Base-by-base conservation (phyloP, 2,888 invertebrate genomes). In the Cynaeus angustus region DNA sequence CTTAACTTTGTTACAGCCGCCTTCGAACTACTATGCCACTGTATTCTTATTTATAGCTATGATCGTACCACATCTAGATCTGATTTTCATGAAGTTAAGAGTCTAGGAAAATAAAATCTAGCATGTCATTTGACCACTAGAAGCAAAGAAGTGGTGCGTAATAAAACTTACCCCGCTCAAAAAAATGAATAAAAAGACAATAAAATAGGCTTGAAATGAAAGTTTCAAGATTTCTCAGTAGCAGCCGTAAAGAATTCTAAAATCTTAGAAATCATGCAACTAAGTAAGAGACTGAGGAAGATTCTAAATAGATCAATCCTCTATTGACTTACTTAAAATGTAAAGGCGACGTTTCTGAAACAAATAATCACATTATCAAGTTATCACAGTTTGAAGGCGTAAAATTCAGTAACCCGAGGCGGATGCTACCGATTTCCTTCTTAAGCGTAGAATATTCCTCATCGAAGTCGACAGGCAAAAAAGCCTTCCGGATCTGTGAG, bases 341-440 rank as follows among this genome's bases (percentile, higher is more conserved):
- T 72, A 78, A 72, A 64, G 79, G 78, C 41, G 79, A 73, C 66
- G 78, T 73, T 75, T 79, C 79, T 79, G 79, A 79, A 79, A 79
- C 78, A 79, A 72, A 71, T 38, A 71, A 73, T 56, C 16, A 61
- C 26, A 58, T 45, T 50, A 68, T 65, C 33, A 70, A 59, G 45
- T 45, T 46, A 26, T 46, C 4, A 14, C 43, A 59, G 28, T 30
- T 43, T n/a, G 46, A 26, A 30, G 45, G 43, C 9, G 26, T 28
- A 33, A 59, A 59, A 45, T 38, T 14, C 37, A 21, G 46, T 61
- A 10, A 12, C 48, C 50, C 37, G 16, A 50, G 26, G 50, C 52
- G 37, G 52, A 37, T 13, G 21, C 41, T 26, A 21, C 43, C 56
- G 41, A 10, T 41, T 41, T 28, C 56, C 43, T 59, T 46, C 8